phyloP scores from a whole-genome alignment of 2,113 vertebrate species.

The Sinocyclocheilus anshuiensis region DNA sequence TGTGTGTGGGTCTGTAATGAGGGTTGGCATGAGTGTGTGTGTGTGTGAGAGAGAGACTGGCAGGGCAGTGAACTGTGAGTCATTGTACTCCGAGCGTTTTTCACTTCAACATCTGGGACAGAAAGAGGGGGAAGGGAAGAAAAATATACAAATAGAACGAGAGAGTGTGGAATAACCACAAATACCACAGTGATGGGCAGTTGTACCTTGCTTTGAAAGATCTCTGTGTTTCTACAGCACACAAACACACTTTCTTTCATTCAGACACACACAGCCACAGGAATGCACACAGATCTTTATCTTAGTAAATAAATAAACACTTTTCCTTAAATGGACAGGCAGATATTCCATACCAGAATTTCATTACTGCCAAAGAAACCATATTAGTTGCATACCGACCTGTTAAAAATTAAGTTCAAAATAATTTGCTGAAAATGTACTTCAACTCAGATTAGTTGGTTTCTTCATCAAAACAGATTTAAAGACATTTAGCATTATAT shows the following conservation, averaged over 20 bases:
- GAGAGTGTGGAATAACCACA: neutral
- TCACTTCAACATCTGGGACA: constrained; percentile 72
- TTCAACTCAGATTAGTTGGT: too few relatives aligned
- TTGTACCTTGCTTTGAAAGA: neutral
- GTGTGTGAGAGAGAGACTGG: constrained; percentile 42
- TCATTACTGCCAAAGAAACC: neutral
- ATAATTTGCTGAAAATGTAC: too few relatives aligned
- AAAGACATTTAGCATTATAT: too few relatives aligned
- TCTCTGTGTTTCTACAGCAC: neutral
- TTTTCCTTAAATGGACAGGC: constrained; percentile 38
- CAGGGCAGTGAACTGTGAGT: constrained; percentile 70
- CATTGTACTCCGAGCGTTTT: constrained; percentile 69
- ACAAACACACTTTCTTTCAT: neutral
- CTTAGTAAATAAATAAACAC: constrained; percentile 4
- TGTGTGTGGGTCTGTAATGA: constrained; percentile 30
- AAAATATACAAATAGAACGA: constrained; percentile 12
- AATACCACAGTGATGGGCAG: neutral
- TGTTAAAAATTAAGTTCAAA: neutral
- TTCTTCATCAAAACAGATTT: too few relatives aligned
- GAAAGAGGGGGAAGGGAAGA: constrained; percentile 61
- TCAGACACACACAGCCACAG: neutral
- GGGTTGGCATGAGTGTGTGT: constrained; percentile 10
- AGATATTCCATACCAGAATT: constrained; percentile 3
- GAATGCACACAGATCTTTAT: constrained; percentile 21
- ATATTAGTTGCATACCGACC: neutral